phyloP scores from a whole-genome alignment of 2,113 vertebrate species.

The Pluvianellus socialis region DNA sequence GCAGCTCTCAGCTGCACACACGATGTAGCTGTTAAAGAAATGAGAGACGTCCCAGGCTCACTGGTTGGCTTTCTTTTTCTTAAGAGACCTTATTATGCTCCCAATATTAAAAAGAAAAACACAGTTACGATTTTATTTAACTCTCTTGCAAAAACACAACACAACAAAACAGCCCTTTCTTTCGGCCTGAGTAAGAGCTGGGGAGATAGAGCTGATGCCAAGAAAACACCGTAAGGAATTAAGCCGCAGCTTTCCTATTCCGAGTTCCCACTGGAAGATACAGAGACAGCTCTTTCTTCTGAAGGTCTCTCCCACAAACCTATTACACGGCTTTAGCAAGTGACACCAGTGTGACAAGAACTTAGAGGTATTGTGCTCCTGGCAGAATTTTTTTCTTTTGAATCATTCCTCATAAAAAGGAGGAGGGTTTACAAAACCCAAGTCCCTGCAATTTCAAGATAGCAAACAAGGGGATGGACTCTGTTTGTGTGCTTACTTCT shows the following conservation, averaged over 20 bases:
- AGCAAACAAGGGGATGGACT: background rate
- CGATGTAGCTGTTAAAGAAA: slow-evolving; percentile 56
- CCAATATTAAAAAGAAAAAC: slow-evolving; percentile 48
- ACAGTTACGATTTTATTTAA: slow-evolving; percentile 42
- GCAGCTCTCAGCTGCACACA: slow-evolving; percentile 54
- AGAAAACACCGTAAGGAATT: background rate
- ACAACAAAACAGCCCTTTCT: slow-evolving; percentile 35
- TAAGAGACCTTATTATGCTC: slow-evolving; percentile 39
- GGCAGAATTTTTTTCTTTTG: slow-evolving; percentile 3
- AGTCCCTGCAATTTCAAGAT: slow-evolving; percentile 20
- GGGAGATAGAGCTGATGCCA: background rate
- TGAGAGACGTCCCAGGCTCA: slow-evolving; percentile 39
- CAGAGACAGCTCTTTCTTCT: background rate
- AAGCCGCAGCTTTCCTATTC: background rate
- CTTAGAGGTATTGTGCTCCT: background rate
- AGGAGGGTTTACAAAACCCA: background rate
- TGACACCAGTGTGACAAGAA: background rate
- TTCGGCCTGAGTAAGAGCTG: background rate
- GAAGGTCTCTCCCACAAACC: slow-evolving; percentile 1
- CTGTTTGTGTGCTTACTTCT: background rate
- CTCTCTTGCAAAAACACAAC: slow-evolving; percentile 19
- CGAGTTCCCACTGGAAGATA: background rate
- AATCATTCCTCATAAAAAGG: slow-evolving; percentile 9
- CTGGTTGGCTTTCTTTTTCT: slow-evolving; percentile 36
- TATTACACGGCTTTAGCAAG: background rate